These are phyloP conservation scores for Molossus alvarezi DNA, from an alignment of 2,797 vertebrate genomes.

Conservation along the genomic window DNA sequence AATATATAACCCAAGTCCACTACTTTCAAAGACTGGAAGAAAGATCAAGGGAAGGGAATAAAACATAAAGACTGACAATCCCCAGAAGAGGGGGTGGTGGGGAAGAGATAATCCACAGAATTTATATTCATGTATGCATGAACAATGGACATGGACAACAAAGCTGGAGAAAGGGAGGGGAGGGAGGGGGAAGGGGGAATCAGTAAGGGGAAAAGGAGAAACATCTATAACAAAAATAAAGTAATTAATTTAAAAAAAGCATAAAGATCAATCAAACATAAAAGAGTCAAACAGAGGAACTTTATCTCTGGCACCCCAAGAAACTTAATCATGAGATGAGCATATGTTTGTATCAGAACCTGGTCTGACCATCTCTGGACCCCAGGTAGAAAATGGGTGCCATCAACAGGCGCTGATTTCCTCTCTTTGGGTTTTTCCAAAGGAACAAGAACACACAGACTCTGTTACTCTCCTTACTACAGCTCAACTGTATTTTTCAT, in stretches of 20 bases:
- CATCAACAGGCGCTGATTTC: neutral
- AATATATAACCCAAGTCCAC: neutral
- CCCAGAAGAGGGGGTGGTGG: too few relatives aligned
- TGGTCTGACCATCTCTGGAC: neutral
- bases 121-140: too few relatives aligned
- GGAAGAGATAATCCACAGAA: too few relatives aligned
- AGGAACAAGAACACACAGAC: constrained; percentile 30
- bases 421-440: neutral
- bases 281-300: constrained; percentile 8
- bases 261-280: neutral
- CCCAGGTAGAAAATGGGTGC: neutral
- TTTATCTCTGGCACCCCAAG: constrained; percentile 30
- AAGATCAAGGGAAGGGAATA: constrained; percentile 2
- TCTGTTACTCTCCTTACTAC: neutral
- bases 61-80: neutral
- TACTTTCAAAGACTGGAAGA: neutral
- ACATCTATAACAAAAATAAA: too few relatives aligned
- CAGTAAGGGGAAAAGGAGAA: too few relatives aligned
- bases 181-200: too few relatives aligned
- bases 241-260: too few relatives aligned
- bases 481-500: neutral
- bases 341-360: neutral
- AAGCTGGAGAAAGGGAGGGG: too few relatives aligned
- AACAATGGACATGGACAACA: too few relatives aligned
- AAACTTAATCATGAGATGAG: constrained; percentile 27